Evolutionary conservation across 2,888 invertebrate species (phyloP).

Genomic region (Seladonia tumulorum): DNA sequence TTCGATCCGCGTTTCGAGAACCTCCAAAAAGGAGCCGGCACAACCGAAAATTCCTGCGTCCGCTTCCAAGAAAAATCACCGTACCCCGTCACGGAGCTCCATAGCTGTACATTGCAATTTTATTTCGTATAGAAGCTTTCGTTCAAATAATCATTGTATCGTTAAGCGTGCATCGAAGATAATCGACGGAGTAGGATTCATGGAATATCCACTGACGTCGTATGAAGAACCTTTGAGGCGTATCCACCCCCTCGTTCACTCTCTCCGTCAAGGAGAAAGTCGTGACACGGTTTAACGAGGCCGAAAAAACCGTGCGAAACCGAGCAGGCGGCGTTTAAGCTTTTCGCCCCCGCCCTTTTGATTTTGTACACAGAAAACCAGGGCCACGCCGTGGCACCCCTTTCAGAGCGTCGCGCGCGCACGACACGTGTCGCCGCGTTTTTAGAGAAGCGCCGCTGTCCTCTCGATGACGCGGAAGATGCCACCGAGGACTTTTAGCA

Average conservation of each 20-base stretch:
- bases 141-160: too few species aligned
- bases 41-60: not conserved
- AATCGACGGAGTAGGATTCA: not conserved
- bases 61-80: not conserved
- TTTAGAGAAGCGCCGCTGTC: constrained; percentile 55
- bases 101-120: too few species aligned
- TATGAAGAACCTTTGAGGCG: not conserved
- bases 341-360: constrained; percentile 64
- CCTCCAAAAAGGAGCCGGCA: not conserved
- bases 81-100: not conserved
- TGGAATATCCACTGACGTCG: too few species aligned
- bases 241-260: not conserved
- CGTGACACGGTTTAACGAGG: constrained; percentile 50
- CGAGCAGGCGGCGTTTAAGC: constrained; percentile 72
- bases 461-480: constrained; percentile 58
- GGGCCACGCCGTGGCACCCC: not conserved
- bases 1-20: not conserved
- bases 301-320: constrained; percentile 70
- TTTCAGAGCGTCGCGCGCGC: not conserved
- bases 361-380: constrained; percentile 57
- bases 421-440: constrained; percentile 44
- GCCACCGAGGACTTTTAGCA: constrained; percentile 77
- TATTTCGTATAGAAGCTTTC: too few species aligned
- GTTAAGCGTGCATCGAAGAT: not conserved
- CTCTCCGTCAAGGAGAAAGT: not conserved